A percentile compares a stretch with the other conserved stretches of the same genome.
Evolutionary conservation across 92 coral and sea anemone genomes (phyloP).

Genomic region (Epizoanthus rinbou): DNA sequence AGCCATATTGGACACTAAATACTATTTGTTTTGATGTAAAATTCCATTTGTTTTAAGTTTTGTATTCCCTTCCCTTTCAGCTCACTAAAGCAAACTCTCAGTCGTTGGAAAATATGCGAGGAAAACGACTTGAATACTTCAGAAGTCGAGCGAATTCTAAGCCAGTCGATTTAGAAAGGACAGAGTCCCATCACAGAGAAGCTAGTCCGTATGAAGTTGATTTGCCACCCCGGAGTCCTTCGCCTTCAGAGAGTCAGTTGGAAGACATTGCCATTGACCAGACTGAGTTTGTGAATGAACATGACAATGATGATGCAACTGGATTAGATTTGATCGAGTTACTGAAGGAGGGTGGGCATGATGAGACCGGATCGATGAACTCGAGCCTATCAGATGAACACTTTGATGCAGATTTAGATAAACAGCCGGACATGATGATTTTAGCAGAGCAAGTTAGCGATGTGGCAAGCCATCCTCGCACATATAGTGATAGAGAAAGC

Average conservation of each 20-base stretch:
- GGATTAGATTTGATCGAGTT: conserved; percentile 80
- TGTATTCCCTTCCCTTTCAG: conserved; percentile 9
- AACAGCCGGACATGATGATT: not conserved
- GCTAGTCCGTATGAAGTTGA: not conserved
- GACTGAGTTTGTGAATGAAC: conserved; percentile 76
- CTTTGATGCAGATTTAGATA: not conserved
- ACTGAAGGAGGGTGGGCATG: conserved; percentile 50
- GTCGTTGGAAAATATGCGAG: conserved; percentile 51
- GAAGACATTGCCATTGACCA: conserved; percentile 86
- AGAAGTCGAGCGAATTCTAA: conserved; percentile 74
- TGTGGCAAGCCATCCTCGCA: not conserved
- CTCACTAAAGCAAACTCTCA: conserved; percentile 23
- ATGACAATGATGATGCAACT: conserved; percentile 54
- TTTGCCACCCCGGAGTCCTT: conserved; percentile 30
- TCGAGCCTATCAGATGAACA: conserved; percentile 48
- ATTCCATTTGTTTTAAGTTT: too few species aligned
- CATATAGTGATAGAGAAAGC: conserved; percentile 36
- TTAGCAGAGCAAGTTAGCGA: not conserved
- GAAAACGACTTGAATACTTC: conserved; percentile 75
- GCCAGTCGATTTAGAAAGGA: conserved; percentile 44
- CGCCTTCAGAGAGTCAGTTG: conserved; percentile 69
- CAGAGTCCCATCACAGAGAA: not conserved
- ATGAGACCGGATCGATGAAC: conserved; percentile 16
- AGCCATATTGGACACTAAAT: too few species aligned
- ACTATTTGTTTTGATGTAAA: too few species aligned